phyloP scores from a whole-genome alignment of 2,113 vertebrate genomes.

The Neolamprologus cancellatus region DNA sequence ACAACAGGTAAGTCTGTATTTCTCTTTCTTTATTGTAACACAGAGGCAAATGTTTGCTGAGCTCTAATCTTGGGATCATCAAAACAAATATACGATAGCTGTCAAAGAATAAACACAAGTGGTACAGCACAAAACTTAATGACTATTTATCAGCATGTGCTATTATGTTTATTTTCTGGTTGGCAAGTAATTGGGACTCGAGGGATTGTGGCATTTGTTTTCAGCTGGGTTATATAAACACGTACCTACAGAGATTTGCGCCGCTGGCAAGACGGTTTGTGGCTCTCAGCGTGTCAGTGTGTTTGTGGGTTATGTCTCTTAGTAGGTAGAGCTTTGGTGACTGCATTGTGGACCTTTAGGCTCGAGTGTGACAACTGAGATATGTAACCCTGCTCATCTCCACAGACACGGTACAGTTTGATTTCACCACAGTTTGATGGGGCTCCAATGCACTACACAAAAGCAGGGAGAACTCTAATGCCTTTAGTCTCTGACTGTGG shows the following conservation, averaged over 20 bases:
- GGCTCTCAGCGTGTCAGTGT: background rate
- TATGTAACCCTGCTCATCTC: constrained; percentile 2
- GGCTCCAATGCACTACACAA: background rate
- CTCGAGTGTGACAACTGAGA: constrained; percentile 23
- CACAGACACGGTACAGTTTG: background rate
- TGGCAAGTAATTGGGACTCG: background rate
- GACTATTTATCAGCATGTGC: background rate
- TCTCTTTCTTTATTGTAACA: background rate
- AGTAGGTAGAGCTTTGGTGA: constrained; percentile 3
- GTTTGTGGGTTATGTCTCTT: constrained; percentile 19
- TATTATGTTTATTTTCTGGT: background rate
- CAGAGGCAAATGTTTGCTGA: background rate
- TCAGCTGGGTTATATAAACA: background rate
- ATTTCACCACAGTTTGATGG: background rate
- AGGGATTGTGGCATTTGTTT: background rate
- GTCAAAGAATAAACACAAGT: background rate
- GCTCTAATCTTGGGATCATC: background rate
- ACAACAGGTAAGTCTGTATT: constrained; percentile 25
- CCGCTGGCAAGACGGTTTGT: constrained; percentile 8
- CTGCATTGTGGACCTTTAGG: constrained; percentile 20
- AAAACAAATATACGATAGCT: background rate
- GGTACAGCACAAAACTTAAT: background rate
- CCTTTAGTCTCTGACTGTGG: background rate
- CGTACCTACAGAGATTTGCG: background rate
- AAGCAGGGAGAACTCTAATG: background rate